Evolutionary conservation across 2,888 invertebrate genomes (phyloP).

Genomic region (Lucinisca nassula): DNA sequence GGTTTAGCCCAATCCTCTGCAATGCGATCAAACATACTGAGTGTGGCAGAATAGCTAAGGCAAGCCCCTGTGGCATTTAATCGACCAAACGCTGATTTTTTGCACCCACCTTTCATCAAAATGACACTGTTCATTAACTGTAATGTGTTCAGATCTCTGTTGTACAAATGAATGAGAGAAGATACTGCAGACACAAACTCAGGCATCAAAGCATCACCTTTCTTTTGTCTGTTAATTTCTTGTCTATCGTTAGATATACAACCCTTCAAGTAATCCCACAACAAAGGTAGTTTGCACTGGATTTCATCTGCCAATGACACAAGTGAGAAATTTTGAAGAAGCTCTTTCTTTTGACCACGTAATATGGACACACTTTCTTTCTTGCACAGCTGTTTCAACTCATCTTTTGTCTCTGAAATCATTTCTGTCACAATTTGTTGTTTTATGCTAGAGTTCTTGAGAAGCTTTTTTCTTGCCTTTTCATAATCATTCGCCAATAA

Average conservation of each 20-base stretch:
- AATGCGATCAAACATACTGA: slow-evolving; percentile 19
- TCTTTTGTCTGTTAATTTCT: slow-evolving; percentile 16
- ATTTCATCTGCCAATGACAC: not conserved
- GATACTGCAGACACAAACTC: slow-evolving; percentile 27
- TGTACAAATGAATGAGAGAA: slow-evolving; percentile 21
- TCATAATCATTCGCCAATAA: not conserved
- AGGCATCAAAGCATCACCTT: slow-evolving; percentile 26
- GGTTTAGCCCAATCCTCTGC: slow-evolving; percentile 4
- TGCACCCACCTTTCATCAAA: slow-evolving; percentile 36
- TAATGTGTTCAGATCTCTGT: slow-evolving; percentile 29
- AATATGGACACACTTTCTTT: not conserved
- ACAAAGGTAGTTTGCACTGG: not conserved
- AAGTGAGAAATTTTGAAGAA: slow-evolving; percentile 3
- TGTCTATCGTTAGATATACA: not conserved
- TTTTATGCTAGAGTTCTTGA: not conserved
- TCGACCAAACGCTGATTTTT: slow-evolving; percentile 50
- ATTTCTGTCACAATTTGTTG: not conserved
- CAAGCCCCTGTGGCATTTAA: slow-evolving; percentile 39
- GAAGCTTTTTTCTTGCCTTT: not conserved
- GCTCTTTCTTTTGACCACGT: not conserved
- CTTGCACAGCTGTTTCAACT: not conserved
- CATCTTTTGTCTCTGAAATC: not conserved
- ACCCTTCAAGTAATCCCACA: not conserved
- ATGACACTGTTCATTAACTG: slow-evolving; percentile 32
- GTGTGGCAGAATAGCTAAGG: slow-evolving; percentile 21